Evolutionary conservation across 2,113 vertebrate species (phyloP).

Genomic region (Alces alces): DNA sequence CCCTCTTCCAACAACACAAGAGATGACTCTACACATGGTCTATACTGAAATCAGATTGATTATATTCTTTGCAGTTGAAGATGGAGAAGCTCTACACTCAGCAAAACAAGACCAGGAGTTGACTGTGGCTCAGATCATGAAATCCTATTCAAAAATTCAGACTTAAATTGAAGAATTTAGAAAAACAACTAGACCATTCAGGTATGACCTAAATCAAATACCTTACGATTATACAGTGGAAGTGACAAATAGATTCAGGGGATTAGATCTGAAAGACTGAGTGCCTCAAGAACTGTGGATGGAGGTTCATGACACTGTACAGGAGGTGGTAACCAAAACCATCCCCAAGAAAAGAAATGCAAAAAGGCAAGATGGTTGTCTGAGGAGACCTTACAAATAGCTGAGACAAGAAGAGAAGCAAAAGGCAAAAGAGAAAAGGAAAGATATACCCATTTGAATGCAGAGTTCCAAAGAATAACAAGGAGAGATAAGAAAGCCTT

Average conservation of each 20-base stretch:
- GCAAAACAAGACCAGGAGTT: neutral
- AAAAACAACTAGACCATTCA: neutral
- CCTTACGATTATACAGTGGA: neutral
- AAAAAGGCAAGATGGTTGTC: neutral
- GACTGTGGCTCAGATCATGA: neutral
- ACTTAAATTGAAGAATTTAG: neutral
- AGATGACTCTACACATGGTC: neutral
- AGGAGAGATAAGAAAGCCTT: neutral
- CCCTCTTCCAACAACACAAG: neutral
- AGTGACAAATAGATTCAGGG: neutral
- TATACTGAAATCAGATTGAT: neutral
- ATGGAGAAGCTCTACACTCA: neutral
- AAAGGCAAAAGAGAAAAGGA: neutral
- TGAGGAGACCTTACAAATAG: neutral
- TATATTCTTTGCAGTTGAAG: neutral
- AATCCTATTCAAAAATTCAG: neutral
- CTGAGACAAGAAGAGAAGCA: neutral
- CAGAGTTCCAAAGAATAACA: neutral
- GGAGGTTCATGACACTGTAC: neutral
- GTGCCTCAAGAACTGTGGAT: neutral
- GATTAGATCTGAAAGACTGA: neutral
- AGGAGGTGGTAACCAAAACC: neutral
- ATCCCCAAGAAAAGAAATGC: neutral
- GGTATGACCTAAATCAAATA: neutral
- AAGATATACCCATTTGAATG: neutral